Percentiles rank a stretch among this genome's conserved stretches.
Conservation (phyloP, 1,140 invertebrate species). For the Brachionus calyciflorus region DNA sequence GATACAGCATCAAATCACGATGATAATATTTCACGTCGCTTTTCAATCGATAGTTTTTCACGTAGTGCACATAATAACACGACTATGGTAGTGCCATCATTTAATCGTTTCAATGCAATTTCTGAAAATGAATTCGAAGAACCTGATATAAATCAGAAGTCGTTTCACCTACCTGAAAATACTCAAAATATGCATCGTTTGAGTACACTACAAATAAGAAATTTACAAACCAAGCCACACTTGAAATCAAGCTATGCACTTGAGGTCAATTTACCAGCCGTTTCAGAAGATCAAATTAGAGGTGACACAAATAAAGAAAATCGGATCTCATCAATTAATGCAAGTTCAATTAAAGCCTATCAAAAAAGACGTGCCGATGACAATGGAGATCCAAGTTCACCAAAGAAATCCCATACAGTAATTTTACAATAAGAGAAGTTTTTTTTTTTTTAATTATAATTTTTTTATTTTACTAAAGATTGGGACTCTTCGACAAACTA, state of each 20-base stretch:
- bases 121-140: constrained; percentile 45
- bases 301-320: constrained; percentile 31
- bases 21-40: constrained; percentile 13
- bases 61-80: background rate
- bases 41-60: constrained; percentile 45
- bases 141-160: constrained; percentile 33
- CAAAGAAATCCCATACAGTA: constrained; percentile 35
- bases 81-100: constrained; percentile 20
- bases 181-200: constrained; percentile 11
- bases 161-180: constrained; percentile 18
- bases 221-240: constrained; percentile 37
- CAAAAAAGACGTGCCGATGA: constrained; percentile 40
- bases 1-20: background rate
- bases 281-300: constrained; percentile 27
- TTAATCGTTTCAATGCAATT: constrained; percentile 42
- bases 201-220: constrained; percentile 7
- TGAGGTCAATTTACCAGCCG: constrained; percentile 3
- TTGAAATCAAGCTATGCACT: constrained; percentile 43
- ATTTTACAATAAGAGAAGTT: too few relatives aligned
- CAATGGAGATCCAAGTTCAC: constrained; percentile 27
- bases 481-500: constrained; percentile 39
- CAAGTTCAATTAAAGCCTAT: constrained; percentile 34
- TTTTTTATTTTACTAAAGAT: background rate
- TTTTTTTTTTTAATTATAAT: background rate
- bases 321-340: constrained; percentile 10